Percentiles rank a stretch among this genome's conserved stretches.
phyloP scores from a whole-genome alignment of 2,113 vertebrate species.

The Pitta sordida region DNA sequence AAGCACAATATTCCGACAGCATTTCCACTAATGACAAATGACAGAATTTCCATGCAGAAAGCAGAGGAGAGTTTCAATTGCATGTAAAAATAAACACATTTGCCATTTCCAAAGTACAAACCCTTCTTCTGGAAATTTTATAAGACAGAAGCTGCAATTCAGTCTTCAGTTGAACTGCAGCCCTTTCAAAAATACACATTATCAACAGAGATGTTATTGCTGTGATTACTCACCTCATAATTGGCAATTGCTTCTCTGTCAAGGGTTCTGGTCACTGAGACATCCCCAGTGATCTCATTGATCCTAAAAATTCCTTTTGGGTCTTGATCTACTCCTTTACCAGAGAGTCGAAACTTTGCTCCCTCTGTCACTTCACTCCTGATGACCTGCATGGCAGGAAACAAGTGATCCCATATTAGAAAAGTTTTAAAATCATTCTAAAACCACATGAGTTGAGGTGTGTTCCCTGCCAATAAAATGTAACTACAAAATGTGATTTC shows the following conservation, averaged over 20 bases:
- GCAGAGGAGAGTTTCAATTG: not conserved
- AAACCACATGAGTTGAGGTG: not conserved
- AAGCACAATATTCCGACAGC: not conserved
- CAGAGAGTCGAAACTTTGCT: conserved; percentile 88
- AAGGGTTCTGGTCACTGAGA: conserved; percentile 84
- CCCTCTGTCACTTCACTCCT: conserved; percentile 77
- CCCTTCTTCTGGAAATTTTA: not conserved
- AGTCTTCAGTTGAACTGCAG: not conserved
- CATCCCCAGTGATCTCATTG: conserved; percentile 84
- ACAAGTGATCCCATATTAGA: not conserved
- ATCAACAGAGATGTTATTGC: not conserved
- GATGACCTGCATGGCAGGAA: conserved; percentile 79
- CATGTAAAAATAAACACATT: not conserved
- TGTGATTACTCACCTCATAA: conserved; percentile 81
- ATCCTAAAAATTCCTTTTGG: conserved; percentile 91
- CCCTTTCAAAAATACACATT: not conserved
- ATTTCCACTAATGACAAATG: not conserved
- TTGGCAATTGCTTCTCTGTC: conserved; percentile 85
- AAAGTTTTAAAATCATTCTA: not conserved
- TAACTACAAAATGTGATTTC: not conserved
- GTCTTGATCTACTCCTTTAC: conserved; percentile 90
- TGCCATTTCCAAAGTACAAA: not conserved
- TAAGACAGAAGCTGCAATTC: not conserved
- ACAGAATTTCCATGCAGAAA: not conserved
- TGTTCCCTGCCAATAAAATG: not conserved